A percentile compares a stretch with the other conserved stretches of the same genome.
phyloP scores from a whole-genome alignment of 2,797 vertebrate genomes.

The Pantherophis vulpinus region DNA sequence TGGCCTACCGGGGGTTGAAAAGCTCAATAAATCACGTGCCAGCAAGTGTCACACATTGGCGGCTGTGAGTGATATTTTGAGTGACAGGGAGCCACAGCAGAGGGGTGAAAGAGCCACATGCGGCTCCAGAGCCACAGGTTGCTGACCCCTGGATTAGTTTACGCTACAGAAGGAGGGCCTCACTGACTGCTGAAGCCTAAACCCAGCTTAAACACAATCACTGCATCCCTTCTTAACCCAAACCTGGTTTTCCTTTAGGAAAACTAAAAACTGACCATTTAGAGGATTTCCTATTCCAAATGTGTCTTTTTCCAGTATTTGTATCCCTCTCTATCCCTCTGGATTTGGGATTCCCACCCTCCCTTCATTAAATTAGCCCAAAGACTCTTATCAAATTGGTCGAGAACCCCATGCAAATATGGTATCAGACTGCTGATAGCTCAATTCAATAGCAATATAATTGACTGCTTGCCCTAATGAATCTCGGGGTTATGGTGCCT shows the following conservation, averaged over 20 bases:
- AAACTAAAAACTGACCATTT: background rate
- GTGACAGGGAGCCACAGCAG: too few relatives aligned
- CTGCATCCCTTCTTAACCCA: background rate
- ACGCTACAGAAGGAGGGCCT: background rate
- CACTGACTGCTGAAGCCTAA: background rate
- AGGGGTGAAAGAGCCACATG: too few relatives aligned
- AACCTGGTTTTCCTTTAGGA: background rate
- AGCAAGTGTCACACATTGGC: too few relatives aligned
- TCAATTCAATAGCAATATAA: background rate
- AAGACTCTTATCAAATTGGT: background rate
- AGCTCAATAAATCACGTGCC: too few relatives aligned
- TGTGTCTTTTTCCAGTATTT: background rate
- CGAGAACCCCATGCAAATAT: too few relatives aligned
- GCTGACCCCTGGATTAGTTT: background rate
- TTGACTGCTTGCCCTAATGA: background rate
- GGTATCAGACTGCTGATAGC: background rate
- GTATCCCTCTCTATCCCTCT: background rate
- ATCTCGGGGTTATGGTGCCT: background rate
- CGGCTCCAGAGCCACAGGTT: too few relatives aligned
- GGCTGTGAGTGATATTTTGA: too few relatives aligned
- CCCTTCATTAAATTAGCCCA: background rate
- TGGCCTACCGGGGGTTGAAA: too few relatives aligned
- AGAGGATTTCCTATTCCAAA: background rate
- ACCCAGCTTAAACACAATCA: background rate
- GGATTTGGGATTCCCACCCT: background rate